Conservation (phyloP, 2,113 vertebrate genomes). For the Saguinus imperator region DNA sequence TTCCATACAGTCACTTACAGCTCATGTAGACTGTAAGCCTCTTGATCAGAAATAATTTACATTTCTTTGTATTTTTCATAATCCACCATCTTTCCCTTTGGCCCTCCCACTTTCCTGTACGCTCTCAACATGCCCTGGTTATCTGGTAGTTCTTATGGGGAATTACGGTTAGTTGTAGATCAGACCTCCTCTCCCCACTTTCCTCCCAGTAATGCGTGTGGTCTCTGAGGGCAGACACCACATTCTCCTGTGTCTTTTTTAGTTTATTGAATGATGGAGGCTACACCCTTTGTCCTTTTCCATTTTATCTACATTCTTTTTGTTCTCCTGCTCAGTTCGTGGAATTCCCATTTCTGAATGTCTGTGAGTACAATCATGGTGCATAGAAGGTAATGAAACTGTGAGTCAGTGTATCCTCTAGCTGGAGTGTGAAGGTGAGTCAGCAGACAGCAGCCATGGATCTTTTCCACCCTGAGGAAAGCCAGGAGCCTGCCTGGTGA, state of each 20-base stretch:
- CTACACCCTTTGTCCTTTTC: background rate
- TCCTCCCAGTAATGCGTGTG: rapidly evolving
- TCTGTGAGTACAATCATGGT: background rate
- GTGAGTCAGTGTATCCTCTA: background rate
- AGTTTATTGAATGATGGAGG: background rate
- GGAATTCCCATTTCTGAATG: background rate
- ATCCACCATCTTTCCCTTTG: background rate
- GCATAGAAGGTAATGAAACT: background rate
- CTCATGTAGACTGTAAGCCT: background rate
- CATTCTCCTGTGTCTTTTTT: background rate
- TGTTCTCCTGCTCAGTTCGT: background rate
- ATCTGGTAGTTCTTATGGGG: background rate
- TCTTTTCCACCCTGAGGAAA: background rate
- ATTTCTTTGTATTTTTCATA: background rate
- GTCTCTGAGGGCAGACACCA: background rate
- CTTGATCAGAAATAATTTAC: background rate
- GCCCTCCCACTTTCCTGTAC: background rate
- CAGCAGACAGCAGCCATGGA: background rate
- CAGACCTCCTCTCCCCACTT: background rate
- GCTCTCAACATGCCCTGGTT: no score
- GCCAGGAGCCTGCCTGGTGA: background rate
- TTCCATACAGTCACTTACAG: background rate
- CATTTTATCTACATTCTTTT: background rate
- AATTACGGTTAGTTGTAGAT: no score
- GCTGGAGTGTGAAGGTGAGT: background rate